These are phyloP conservation scores for Arbacia lixula DNA, from an alignment of 53 echinoderm and acorn worm genomes.

Conservation along the genomic window DNA sequence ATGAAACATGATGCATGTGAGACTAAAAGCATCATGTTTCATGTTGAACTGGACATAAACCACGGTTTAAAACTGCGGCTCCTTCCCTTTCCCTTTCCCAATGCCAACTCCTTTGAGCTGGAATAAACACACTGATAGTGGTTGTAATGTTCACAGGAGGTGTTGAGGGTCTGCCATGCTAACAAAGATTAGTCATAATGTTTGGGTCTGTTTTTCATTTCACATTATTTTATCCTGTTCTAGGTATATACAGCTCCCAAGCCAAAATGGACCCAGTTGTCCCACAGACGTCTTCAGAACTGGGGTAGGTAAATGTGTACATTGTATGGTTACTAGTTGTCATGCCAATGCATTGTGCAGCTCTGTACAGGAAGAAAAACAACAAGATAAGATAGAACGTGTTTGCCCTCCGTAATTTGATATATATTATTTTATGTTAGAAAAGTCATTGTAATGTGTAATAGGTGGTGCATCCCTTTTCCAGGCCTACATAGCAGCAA, in stretches of 20 bases:
- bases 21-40: too few relatives aligned
- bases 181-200: not conserved
- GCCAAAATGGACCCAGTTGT: slow-evolving; percentile 93
- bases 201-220: not conserved
- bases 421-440: not conserved
- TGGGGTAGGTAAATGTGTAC: slow-evolving; percentile 73
- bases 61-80: too few relatives aligned
- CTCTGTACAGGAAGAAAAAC: not conserved
- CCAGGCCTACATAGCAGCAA: too few relatives aligned
- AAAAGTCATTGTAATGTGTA: not conserved
- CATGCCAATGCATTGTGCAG: not conserved
- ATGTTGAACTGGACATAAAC: too few relatives aligned
- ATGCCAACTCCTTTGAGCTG: too few relatives aligned
- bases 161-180: too few relatives aligned
- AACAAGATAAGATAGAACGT: not conserved
- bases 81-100: too few relatives aligned
- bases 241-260: slow-evolving; percentile 90
- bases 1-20: too few relatives aligned
- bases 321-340: not conserved
- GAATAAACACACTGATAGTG: too few relatives aligned
- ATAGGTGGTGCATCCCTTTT: not conserved
- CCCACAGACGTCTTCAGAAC: slow-evolving; percentile 90
- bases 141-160: too few relatives aligned
- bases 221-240: not conserved
- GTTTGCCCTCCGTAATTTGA: not conserved